Percentiles rank a stretch among this genome's conserved stretches.
These are phyloP conservation scores for Alethe castanea DNA, from an alignment of 2,113 vertebrate species.

Conservation along the genomic window DNA sequence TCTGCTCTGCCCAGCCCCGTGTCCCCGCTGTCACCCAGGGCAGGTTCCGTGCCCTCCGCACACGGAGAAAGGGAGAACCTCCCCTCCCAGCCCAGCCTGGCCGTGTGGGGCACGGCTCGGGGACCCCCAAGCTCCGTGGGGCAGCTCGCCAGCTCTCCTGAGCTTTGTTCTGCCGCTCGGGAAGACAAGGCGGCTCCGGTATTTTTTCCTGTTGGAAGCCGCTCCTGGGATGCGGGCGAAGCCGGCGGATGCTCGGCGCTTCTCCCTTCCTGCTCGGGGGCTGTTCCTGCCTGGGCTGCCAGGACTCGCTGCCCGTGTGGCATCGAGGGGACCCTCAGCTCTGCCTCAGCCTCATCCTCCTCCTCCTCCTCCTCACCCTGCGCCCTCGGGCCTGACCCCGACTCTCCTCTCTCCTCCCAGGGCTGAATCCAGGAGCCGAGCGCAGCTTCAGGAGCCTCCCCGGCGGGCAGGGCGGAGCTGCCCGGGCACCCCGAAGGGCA, in stretches of 20 bases:
- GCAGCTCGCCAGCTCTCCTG: background rate
- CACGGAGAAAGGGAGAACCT: fast-evolving
- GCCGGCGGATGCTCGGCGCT: background rate
- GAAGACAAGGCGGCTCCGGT: background rate
- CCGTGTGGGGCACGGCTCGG: fast-evolving
- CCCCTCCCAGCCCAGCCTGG: background rate
- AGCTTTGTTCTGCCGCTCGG: background rate
- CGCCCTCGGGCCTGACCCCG: background rate
- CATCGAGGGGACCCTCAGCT: background rate
- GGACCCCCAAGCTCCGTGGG: background rate
- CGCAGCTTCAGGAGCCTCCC: background rate
- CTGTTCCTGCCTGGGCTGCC: background rate
- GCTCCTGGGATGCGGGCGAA: background rate
- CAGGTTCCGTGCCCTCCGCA: fast-evolving
- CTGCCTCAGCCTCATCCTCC: background rate
- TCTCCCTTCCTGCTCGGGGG: background rate
- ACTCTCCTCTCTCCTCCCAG: background rate
- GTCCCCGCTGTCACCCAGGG: background rate
- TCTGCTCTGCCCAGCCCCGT: background rate
- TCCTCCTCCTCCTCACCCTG: background rate
- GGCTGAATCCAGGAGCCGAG: background rate
- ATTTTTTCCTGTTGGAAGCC: constrained; percentile 54
- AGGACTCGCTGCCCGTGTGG: background rate
- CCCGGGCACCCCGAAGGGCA: fast-evolving
- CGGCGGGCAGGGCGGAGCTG: fast-evolving